These are phyloP conservation scores for Temnothorax longispinosus DNA, from an alignment of 1,140 invertebrate species.

Conservation along the genomic window DNA sequence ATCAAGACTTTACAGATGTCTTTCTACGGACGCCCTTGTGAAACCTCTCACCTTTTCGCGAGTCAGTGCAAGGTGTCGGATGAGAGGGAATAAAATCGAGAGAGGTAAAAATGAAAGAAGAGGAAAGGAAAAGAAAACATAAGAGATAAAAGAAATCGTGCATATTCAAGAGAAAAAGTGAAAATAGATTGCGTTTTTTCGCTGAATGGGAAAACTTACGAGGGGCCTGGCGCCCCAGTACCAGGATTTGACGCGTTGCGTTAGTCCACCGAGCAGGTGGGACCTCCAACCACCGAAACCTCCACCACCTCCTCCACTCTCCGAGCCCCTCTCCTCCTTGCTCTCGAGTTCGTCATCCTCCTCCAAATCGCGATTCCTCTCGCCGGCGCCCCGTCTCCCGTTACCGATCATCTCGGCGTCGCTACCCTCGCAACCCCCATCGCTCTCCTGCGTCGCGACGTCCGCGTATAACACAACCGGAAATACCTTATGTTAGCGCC, in stretches of 20 bases:
- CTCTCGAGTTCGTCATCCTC: constrained; percentile 84
- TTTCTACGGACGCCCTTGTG: background rate
- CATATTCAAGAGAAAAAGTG: constrained; percentile 42
- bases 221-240: constrained; percentile 96
- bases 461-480: constrained; percentile 77
- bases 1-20: background rate
- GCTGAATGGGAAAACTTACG: constrained; percentile 90
- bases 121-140: background rate
- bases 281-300: constrained; percentile 96
- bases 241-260: constrained; percentile 97
- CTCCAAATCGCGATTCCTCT: constrained; percentile 83
- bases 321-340: constrained; percentile 84
- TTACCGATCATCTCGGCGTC: constrained; percentile 86
- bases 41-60: background rate
- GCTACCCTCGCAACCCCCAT: constrained; percentile 85
- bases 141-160: background rate
- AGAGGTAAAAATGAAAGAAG: background rate
- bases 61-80: background rate
- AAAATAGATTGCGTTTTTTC: constrained; percentile 5
- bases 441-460: constrained; percentile 81
- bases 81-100: constrained; percentile 14
- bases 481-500: constrained; percentile 73
- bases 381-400: constrained; percentile 82
- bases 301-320: constrained; percentile 88
- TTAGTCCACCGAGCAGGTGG: constrained; percentile 94